phyloP scores from a whole-genome alignment of 2,113 vertebrate genomes.

The Oreamnos americanus region DNA sequence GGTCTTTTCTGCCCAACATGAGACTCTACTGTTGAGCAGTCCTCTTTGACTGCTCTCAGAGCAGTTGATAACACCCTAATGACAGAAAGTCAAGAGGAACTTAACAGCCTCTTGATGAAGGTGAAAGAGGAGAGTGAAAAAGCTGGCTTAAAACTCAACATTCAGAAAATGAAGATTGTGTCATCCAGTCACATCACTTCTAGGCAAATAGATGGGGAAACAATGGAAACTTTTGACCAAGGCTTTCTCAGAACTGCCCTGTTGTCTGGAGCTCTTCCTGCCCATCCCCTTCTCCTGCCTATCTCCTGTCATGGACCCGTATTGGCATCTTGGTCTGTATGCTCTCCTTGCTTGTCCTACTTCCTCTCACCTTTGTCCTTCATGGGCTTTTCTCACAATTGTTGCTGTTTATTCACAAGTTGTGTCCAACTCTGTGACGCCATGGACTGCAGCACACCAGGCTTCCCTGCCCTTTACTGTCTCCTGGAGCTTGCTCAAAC shows the following conservation, averaged over 20 bases:
- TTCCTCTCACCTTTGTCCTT: not conserved
- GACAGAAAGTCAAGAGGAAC: not conserved
- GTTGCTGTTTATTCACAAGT: not conserved
- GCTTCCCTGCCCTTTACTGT: not conserved
- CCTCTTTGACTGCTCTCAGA: not conserved
- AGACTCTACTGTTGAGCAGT: not conserved
- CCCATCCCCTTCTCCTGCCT: not conserved
- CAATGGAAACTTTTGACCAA: not conserved
- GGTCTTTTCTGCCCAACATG: not conserved
- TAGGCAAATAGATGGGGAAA: accelerated
- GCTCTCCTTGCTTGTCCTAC: not conserved
- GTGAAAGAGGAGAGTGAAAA: not conserved
- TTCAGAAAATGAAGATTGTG: not conserved
- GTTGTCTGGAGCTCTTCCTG: not conserved
- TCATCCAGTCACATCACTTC: not conserved
- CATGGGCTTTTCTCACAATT: not conserved
- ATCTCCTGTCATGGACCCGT: not conserved
- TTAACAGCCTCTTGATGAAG: not conserved
- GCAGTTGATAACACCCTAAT: not conserved
- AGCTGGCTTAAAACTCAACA: not conserved
- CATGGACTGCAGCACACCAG: not conserved
- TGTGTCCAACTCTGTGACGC: not conserved
- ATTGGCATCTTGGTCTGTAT: too few relatives aligned
- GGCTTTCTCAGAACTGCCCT: not conserved
- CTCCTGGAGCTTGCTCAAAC: not conserved